These are phyloP conservation scores for Byasa hedistus DNA, from an alignment of 2,888 invertebrate species.

Conservation along the genomic window DNA sequence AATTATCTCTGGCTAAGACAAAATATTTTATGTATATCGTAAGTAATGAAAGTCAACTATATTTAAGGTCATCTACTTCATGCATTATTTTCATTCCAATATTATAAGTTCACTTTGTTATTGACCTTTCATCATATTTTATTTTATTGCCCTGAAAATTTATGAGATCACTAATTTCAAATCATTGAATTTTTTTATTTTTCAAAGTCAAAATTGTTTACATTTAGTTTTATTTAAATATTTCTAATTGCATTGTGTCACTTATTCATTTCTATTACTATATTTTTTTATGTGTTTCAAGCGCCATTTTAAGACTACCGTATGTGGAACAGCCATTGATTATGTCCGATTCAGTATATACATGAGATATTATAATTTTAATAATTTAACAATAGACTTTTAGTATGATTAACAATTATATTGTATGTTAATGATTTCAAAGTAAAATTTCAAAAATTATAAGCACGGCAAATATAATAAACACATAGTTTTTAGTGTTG, in stretches of 20 bases:
- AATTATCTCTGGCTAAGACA: background rate
- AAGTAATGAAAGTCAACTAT: constrained; percentile 10
- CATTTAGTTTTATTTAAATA: background rate
- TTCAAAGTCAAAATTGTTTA: background rate
- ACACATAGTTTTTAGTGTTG: background rate
- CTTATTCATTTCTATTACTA: too few species aligned
- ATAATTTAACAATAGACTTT: too few species aligned
- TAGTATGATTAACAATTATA: too few species aligned
- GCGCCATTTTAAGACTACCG: too few species aligned
- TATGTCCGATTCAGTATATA: too few species aligned
- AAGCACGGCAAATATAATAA: background rate
- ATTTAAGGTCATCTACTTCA: background rate
- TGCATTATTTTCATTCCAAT: constrained; percentile 25
- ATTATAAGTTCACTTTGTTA: background rate
- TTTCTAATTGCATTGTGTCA: too few species aligned
- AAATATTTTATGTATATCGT: constrained; percentile 8
- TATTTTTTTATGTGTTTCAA: too few species aligned
- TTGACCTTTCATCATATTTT: background rate
- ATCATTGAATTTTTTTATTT: background rate
- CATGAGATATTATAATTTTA: too few species aligned
- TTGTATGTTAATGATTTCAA: background rate
- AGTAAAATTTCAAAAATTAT: background rate
- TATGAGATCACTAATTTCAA: background rate
- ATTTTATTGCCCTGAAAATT: background rate
- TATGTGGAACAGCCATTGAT: too few species aligned